A percentile compares a stretch with the other conserved stretches of the same genome.
phyloP scores from a whole-genome alignment of 2,113 vertebrate species.

The Pungitius pungitius region DNA sequence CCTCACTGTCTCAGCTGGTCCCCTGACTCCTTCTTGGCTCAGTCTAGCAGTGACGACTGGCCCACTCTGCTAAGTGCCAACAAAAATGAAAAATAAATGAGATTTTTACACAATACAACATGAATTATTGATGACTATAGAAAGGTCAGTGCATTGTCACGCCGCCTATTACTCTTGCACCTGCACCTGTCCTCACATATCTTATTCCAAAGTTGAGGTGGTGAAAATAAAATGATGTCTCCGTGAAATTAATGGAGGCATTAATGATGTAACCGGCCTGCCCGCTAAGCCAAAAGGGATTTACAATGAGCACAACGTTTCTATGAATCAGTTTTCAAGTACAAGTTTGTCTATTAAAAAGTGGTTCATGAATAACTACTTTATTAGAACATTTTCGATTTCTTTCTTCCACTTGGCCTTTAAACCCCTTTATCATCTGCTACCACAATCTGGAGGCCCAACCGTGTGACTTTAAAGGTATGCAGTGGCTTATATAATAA shows the following conservation, averaged over 20 bases:
- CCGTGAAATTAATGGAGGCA: conserved; percentile 42
- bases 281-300: background rate
- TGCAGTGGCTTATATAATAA: background rate
- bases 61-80: conserved; percentile 43
- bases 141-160: conserved; percentile 37
- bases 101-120: conserved; percentile 55
- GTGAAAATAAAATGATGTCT: conserved; percentile 41
- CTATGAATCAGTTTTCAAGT: background rate
- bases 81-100: conserved; percentile 62
- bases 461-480: conserved; percentile 5
- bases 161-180: conserved; percentile 38
- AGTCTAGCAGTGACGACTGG: conserved; percentile 23
- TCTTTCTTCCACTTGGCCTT: background rate
- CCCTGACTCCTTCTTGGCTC: background rate
- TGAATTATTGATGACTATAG: conserved; percentile 49
- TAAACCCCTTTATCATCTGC: conserved; percentile 20
- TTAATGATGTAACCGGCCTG: conserved; percentile 41
- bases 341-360: background rate
- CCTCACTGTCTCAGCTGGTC: conserved; percentile 19
- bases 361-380: background rate
- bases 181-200: conserved; percentile 28
- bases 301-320: background rate
- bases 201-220: conserved; percentile 19
- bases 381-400: background rate
- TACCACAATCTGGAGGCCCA: conserved; percentile 1